A percentile compares a stretch with the other conserved stretches of the same genome.
These are phyloP conservation scores for Scolopax rusticola DNA, from an alignment of 2,797 vertebrate species.

Conservation along the genomic window DNA sequence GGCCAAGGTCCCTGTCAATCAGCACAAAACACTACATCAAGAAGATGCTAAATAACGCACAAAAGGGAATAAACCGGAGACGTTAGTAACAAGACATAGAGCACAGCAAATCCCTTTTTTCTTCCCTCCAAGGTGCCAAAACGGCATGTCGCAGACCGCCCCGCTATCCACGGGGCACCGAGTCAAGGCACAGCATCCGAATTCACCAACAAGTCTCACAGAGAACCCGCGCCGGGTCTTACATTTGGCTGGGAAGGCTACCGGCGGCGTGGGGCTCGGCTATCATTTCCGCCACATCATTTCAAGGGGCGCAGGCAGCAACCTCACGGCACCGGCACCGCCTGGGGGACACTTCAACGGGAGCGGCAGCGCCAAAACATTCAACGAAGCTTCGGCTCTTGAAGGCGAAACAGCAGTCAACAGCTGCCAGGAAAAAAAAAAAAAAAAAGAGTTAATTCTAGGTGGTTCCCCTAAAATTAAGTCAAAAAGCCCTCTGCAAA, in stretches of 20 bases:
- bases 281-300: constrained; percentile 85
- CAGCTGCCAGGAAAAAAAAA: neutral
- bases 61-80: neutral
- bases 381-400: neutral
- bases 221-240: constrained; percentile 24
- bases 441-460: neutral
- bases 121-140: neutral
- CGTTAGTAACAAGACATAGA: fast-evolving
- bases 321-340: neutral
- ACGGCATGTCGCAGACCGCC: fast-evolving
- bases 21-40: neutral
- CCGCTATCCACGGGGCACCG: neutral
- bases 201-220: fast-evolving
- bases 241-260: constrained; percentile 79
- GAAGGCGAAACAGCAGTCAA: neutral
- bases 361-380: neutral
- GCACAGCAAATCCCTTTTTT: neutral
- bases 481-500: no score
- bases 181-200: neutral
- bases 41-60: neutral
- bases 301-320: neutral
- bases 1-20: neutral
- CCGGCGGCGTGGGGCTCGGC: constrained; percentile 79
- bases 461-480: neutral
- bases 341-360: neutral